Conservation (phyloP, 2,888 invertebrate genomes). For the Boloria euphrosyne region DNA sequence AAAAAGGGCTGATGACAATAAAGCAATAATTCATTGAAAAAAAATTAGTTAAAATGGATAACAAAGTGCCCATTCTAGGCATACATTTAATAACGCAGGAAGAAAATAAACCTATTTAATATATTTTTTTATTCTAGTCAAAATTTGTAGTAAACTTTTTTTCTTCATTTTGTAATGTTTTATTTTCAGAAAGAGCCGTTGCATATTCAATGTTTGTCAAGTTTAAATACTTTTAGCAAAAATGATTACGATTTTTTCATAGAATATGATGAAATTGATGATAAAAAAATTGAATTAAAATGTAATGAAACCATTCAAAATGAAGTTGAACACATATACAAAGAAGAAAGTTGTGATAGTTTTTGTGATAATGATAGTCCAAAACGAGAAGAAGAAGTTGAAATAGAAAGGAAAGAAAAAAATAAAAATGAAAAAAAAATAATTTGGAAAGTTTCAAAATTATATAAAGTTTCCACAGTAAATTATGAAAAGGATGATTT, state of each 20-base stretch:
- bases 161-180: background rate
- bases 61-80: no score
- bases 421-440: background rate
- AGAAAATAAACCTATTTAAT: no score
- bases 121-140: no score
- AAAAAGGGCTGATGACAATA: no score
- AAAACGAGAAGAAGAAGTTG: background rate
- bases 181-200: background rate
- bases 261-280: background rate
- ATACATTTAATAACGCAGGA: no score
- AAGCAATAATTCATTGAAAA: no score
- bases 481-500: background rate
- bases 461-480: background rate
- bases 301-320: background rate
- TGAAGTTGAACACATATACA: background rate
- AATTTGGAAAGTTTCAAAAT: background rate
- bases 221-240: background rate
- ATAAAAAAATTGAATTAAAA: background rate
- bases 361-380: background rate
- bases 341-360: conserved; percentile 2
- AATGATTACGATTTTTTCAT: background rate
- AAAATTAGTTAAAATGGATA: no score
- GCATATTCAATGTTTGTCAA: background rate
- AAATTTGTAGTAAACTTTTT: no score
- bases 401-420: background rate